A percentile compares a stretch with the other conserved stretches of the same genome.
These are phyloP conservation scores for Spondyliosoma cantharus DNA, from an alignment of 2,797 vertebrate species.

Conservation along the genomic window DNA sequence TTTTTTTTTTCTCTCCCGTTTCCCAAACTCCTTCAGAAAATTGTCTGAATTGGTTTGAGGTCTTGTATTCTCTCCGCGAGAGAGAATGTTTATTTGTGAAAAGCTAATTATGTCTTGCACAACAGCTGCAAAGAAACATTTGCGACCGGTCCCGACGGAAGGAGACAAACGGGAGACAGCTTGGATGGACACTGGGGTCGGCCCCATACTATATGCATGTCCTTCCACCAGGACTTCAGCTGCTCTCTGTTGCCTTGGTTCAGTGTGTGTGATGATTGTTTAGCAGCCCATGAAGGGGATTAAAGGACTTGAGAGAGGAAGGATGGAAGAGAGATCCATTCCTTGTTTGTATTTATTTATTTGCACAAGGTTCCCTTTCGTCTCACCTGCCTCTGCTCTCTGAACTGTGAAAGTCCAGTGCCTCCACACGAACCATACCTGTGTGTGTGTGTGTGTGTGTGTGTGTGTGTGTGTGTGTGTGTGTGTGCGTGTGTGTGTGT, in stretches of 20 bases:
- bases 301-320: conserved; percentile 32
- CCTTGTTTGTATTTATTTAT: conserved; percentile 27
- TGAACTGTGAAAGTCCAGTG: conserved; percentile 8
- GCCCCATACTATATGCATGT: conserved; percentile 9
- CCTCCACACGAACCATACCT: background rate
- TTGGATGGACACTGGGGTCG: background rate
- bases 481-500: conserved; percentile 19
- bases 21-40: conserved; percentile 43
- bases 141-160: conserved; percentile 2
- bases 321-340: conserved; percentile 12
- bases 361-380: conserved; percentile 9
- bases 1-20: conserved; percentile 33
- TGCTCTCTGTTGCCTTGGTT: conserved; percentile 39
- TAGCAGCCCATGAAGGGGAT: conserved; percentile 58
- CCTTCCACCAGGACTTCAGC: conserved; percentile 34
- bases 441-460: background rate
- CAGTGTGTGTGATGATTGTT: conserved; percentile 36
- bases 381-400: conserved; percentile 26
- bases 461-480: conserved; percentile 39
- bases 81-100: conserved; percentile 15
- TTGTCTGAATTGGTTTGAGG: conserved; percentile 34
- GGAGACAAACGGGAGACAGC: conserved; percentile 16
- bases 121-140: conserved; percentile 9
- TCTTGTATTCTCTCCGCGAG: conserved; percentile 5
- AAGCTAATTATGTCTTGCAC: background rate